Evolutionary conservation across 30 jellyfish, hydroid and myxozoan species (phyloP).

Genomic region (Catostylus mosaicus): DNA sequence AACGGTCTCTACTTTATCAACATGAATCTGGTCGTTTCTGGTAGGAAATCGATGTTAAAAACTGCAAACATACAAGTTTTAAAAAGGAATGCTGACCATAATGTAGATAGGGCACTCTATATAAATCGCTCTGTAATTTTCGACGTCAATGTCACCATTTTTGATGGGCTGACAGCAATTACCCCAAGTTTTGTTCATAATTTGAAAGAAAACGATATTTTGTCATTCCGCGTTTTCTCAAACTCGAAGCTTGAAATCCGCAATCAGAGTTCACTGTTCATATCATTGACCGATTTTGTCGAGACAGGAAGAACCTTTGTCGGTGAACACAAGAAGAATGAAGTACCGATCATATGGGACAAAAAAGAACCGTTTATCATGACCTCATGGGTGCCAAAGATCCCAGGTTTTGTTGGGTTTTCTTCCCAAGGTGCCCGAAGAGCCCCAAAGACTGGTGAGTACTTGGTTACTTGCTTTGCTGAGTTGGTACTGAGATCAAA

Average conservation of each 20-base stretch:
- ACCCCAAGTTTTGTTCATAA: slow-evolving; percentile 26
- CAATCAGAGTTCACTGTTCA: slow-evolving; percentile 39
- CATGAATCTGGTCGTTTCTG: slow-evolving; percentile 15
- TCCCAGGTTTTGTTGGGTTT: slow-evolving; percentile 11
- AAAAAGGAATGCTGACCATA: background rate
- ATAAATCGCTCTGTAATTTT: background rate
- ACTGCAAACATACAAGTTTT: slow-evolving; percentile 10
- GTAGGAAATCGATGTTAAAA: slow-evolving; percentile 4
- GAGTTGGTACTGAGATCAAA: slow-evolving; percentile 1
- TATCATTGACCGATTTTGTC: slow-evolving; percentile 53
- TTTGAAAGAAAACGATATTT: slow-evolving; percentile 43
- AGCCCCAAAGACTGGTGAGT: slow-evolving; percentile 37
- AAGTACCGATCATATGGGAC: background rate
- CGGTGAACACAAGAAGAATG: background rate
- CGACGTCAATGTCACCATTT: slow-evolving; percentile 17
- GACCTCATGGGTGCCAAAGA: slow-evolving; percentile 35
- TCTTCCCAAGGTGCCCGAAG: background rate
- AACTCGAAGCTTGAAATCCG: background rate
- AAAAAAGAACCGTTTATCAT: background rate
- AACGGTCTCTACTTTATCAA: slow-evolving; percentile 30
- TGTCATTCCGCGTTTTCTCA: slow-evolving; percentile 34
- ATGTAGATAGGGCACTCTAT: no score
- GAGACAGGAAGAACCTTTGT: slow-evolving; percentile 62
- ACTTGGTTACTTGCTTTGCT: slow-evolving; percentile 31
- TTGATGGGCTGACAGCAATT: slow-evolving; percentile 1